phyloP scores from a whole-genome alignment of 2,113 vertebrate genomes.

The Perca flavescens region DNA sequence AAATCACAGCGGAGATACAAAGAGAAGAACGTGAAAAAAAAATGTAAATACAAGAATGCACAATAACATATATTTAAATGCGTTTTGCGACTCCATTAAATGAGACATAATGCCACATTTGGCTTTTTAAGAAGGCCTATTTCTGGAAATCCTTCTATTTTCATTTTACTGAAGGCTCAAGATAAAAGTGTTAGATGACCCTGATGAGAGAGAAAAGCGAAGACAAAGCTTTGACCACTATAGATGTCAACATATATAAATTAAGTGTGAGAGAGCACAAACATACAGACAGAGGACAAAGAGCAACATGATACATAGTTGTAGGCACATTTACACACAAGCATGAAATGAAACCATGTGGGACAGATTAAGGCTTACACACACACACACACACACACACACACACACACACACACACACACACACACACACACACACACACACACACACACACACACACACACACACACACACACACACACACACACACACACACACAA shows the following conservation, averaged over 20 bases:
- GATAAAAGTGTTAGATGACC: constrained; percentile 26
- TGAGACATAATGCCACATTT: constrained; percentile 4
- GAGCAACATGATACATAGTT: constrained; percentile 49
- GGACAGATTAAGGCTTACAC: constrained; percentile 68
- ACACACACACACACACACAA: constrained; percentile 38
- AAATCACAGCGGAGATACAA: constrained; percentile 19
- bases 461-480: constrained; percentile 13
- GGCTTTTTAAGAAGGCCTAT: neutral
- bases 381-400: constrained; percentile 68
- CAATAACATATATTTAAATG: neutral
- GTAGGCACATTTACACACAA: constrained; percentile 56
- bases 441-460: constrained; percentile 46
- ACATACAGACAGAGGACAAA: constrained; percentile 32
- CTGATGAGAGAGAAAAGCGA: neutral
- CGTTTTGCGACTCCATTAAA: constrained; percentile 13
- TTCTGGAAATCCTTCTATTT: constrained; percentile 17
- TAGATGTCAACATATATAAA: constrained; percentile 16
- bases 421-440: constrained; percentile 59
- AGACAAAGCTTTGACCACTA: constrained; percentile 14
- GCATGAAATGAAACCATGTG: constrained; percentile 74
- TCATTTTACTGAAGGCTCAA: constrained; percentile 15
- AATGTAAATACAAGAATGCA: neutral
- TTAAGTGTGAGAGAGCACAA: constrained; percentile 6
- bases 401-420: no score
- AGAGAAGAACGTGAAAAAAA: neutral